Conservation (phyloP, 1,140 invertebrate species). For the Sitodiplosis mosellana region DNA sequence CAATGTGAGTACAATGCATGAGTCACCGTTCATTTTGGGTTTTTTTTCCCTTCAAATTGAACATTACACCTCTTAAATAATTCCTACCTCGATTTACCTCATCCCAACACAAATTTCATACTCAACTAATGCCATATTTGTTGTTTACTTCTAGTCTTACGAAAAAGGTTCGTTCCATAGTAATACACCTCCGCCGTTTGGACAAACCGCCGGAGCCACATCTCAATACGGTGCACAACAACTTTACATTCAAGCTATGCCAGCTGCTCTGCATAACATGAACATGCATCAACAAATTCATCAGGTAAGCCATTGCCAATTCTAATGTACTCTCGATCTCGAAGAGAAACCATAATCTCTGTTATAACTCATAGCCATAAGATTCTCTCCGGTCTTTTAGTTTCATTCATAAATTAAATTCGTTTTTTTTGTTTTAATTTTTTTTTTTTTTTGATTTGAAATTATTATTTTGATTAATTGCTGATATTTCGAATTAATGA, state of each 20-base stretch:
- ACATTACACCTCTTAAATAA: too few species aligned
- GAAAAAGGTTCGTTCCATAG: constrained; percentile 72
- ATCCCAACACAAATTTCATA: too few species aligned
- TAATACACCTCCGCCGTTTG: constrained; percentile 64
- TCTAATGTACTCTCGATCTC: background rate
- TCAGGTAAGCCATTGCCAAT: constrained; percentile 29
- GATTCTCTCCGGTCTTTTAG: background rate
- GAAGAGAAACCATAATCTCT: background rate
- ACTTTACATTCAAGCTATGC: constrained; percentile 55
- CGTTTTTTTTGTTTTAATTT: background rate
- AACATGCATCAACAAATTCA: constrained; percentile 59
- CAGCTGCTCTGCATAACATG: constrained; percentile 38
- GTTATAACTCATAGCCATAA: background rate
- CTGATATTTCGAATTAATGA: background rate
- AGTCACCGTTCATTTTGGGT: too few species aligned
- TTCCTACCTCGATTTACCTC: too few species aligned
- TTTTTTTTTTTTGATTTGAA: constrained; percentile 1
- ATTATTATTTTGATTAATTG: background rate
- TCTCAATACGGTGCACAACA: constrained; percentile 41
- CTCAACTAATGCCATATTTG: too few species aligned
- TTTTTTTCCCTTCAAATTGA: too few species aligned
- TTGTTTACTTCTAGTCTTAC: constrained; percentile 46
- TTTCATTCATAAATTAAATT: background rate
- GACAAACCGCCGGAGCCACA: constrained; percentile 48
- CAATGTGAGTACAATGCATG: constrained; percentile 44